phyloP scores from a whole-genome alignment of 2,797 vertebrate species.

The Gorsachius magnificus region DNA sequence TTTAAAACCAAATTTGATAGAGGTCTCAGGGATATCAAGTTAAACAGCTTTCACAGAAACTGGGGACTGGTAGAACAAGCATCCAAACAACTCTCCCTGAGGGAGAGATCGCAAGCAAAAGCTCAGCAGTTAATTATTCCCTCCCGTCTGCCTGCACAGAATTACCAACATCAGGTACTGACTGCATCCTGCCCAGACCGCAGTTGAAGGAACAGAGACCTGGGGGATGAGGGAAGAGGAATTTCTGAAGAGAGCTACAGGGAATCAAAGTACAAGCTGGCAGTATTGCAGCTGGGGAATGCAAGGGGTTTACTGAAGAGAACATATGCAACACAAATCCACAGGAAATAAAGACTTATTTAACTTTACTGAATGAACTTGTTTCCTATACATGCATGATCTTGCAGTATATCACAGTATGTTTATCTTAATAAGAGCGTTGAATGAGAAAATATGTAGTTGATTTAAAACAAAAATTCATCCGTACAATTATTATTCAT shows the following conservation, averaged over 20 bases:
- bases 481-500: background rate
- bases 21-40: background rate
- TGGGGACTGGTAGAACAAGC: background rate
- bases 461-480: background rate
- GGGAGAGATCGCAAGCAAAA: background rate
- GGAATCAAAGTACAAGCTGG: background rate
- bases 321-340: background rate
- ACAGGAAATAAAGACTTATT: background rate
- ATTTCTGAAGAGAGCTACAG: background rate
- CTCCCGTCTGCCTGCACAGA: background rate
- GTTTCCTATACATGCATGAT: background rate
- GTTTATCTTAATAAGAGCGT: background rate
- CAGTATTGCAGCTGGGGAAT: background rate
- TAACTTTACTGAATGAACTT: background rate
- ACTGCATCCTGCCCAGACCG: background rate
- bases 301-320: background rate
- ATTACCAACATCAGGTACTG: background rate
- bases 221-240: background rate
- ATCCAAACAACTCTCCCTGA: background rate
- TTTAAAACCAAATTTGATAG: too few species aligned
- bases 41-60: background rate
- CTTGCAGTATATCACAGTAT: background rate
- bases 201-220: background rate
- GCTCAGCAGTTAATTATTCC: background rate
- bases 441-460: background rate